Evolutionary conservation across 2,797 vertebrate species (phyloP).

Genomic region (Cottoperca gobio): DNA sequence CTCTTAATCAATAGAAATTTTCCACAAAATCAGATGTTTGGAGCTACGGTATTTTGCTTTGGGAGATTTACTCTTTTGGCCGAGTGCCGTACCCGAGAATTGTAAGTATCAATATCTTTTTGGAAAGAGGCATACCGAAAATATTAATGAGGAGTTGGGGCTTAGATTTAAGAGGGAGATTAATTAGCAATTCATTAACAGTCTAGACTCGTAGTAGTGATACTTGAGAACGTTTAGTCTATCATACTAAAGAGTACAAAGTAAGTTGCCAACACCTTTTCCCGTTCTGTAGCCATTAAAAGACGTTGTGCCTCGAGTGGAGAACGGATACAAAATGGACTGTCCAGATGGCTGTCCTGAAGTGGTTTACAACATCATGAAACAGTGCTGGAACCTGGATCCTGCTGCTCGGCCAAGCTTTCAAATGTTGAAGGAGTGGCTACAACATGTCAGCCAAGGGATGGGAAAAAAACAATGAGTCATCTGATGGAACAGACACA

Average conservation of each 20-base stretch:
- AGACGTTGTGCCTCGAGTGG: constrained; percentile 95
- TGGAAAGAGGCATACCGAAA: background rate
- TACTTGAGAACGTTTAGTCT: background rate
- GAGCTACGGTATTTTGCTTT: constrained; percentile 98
- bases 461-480: constrained; percentile 59
- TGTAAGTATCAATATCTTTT: constrained; percentile 85
- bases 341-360: constrained; percentile 93
- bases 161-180: background rate
- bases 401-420: constrained; percentile 90
- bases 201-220: background rate
- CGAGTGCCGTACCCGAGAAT: constrained; percentile 99
- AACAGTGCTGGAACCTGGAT: constrained; percentile 96
- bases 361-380: constrained; percentile 96
- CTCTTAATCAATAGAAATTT: constrained; percentile 87
- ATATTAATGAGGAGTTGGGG: background rate
- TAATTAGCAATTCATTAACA: background rate
- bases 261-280: background rate
- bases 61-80: constrained; percentile 99
- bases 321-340: constrained; percentile 98
- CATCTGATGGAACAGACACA: constrained; percentile 28
- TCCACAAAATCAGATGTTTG: constrained; percentile 99
- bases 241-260: background rate
- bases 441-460: constrained; percentile 90
- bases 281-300: constrained; percentile 87
- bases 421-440: constrained; percentile 91